Percentiles rank a stretch among this genome's conserved stretches.
Conservation (phyloP, 53 echinoderm and acorn worm species). For the Mesocentrotus franciscanus region DNA sequence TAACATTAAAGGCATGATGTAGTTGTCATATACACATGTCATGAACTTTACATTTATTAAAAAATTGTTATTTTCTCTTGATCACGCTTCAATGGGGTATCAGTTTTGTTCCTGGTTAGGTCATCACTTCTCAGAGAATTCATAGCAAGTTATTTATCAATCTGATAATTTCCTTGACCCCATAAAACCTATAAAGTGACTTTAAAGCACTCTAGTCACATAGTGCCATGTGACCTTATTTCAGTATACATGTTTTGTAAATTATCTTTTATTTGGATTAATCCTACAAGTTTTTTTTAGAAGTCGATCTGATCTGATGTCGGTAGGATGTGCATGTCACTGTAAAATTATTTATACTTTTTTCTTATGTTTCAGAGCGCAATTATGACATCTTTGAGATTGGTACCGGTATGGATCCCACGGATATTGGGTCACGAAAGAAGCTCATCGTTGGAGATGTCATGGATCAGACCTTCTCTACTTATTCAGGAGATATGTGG, state of each 20-base stretch:
- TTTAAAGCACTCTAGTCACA: no score
- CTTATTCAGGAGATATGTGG: constrained; percentile 78
- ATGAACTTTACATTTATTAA: no score
- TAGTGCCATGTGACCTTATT: no score
- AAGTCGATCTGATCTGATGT: neutral
- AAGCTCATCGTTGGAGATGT: constrained; percentile 67
- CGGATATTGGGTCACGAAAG: constrained; percentile 70
- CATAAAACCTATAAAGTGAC: no score
- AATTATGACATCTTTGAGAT: constrained; percentile 82
- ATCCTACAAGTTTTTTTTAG: neutral
- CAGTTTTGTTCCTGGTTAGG: no score
- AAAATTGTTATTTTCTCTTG: no score
- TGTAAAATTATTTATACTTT: neutral
- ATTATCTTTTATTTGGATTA: neutral
- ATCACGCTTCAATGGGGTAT: no score
- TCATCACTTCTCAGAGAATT: no score
- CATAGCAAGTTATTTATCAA: no score
- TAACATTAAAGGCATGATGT: no score
- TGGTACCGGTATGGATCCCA: constrained; percentile 77
- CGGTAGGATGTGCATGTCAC: neutral
- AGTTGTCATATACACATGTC: no score
- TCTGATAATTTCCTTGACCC: no score
- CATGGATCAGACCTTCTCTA: constrained; percentile 64
- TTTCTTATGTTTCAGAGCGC: constrained; percentile 59
- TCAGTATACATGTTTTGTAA: neutral